Evolutionary conservation across 2,113 vertebrate genomes (phyloP).

Genomic region (Cinclus mexicanus): DNA sequence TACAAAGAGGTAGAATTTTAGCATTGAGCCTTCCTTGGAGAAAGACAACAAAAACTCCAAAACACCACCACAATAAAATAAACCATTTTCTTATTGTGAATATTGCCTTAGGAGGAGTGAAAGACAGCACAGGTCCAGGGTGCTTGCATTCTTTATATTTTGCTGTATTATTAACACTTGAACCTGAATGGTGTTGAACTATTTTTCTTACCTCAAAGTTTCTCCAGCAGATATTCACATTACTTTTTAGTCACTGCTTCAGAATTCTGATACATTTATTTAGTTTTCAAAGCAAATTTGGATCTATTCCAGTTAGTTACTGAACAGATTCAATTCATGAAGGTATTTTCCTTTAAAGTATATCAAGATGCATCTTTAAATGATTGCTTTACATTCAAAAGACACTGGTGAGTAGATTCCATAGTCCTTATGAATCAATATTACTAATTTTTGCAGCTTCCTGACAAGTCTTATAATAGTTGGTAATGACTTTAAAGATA

Average conservation of each 20-base stretch:
- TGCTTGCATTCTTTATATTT: background rate
- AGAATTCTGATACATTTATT: background rate
- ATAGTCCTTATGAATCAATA: background rate
- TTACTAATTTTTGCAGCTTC: background rate
- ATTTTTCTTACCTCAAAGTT: background rate
- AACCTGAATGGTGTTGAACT: background rate
- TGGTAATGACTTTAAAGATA: background rate
- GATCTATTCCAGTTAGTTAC: background rate
- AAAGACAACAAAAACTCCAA: background rate
- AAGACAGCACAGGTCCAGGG: background rate
- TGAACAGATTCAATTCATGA: background rate
- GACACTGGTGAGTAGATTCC: background rate
- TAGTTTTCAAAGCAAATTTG: constrained; percentile 23
- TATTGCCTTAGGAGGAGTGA: background rate
- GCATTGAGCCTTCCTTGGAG: background rate
- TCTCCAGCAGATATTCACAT: background rate
- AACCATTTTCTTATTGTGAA: background rate
- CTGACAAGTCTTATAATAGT: background rate
- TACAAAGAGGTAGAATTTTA: background rate
- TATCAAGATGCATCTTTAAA: background rate
- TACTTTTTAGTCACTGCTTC: background rate
- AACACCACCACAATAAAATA: background rate
- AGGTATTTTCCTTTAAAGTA: background rate
- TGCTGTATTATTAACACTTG: background rate
- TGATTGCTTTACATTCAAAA: background rate